Evolutionary conservation across 2,888 invertebrate species (phyloP), one percentile per base, ranked within the genome.

Genomic region (Chaetogeoica ovagalla): DNA sequence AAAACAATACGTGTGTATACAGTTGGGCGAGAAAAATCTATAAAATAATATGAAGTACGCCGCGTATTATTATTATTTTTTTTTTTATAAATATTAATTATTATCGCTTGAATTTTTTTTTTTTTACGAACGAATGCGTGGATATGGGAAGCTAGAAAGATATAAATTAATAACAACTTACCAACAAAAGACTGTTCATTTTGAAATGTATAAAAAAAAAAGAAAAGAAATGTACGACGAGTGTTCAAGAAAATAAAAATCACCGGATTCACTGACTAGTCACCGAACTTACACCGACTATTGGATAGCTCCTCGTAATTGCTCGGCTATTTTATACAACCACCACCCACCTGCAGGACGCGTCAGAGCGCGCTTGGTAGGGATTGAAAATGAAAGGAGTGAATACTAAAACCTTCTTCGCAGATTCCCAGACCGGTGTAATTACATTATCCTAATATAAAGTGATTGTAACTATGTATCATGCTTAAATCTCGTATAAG

Each of bases 271-370:
- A 74, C 74, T 75, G 66, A 66, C 62, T 71, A 63, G 70, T 79
- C 79, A 79, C 79, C 55, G 79, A 79, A 79, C 79, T 79, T 79
- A 63, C 69, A 79, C 69, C 23, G 79, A 63, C 55, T 65, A 71
- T 70, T 79, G 79, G 70, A 70, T 79, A 65, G 13, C 71, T 71
- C 15, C 23, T 9, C 57, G 79, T 79, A 71, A 71, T 79, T 70
- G 70, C 79, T 71, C 62, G 17, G 70, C 70, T 63, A 48, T 79
- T 79, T 71, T 79, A 79, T 71, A 71, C 79, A 71, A 71, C 79
- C 79, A 79, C 79, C 79, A 79, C 79, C 79, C 70, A 79, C 79
- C 79, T 79, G 62, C 63, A 79, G 69, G 79, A 79, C 70, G 63
- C 63, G 52, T 37, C 48, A n/a, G 23, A 21, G 79, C 70, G 66